Evolutionary conservation across 1,140 invertebrate genomes (phyloP).

Genomic region (honey bee (Apis mellifera)): Amel_HAv3.1 CM009931.2:7642501-7643000

Average conservation of each 20-base stretch:
- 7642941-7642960: background rate
- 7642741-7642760: slow-evolving; percentile 52
- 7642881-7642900: background rate
- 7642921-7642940: slow-evolving; percentile 33
- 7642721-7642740: slow-evolving; percentile 35
- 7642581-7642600: background rate
- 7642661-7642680: slow-evolving; percentile 64
- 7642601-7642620: background rate
- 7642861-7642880: background rate
- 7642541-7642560: too few species aligned
- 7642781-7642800: background rate
- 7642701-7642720: slow-evolving; percentile 68
- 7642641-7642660: slow-evolving; percentile 50
- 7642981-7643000: slow-evolving; percentile 28
- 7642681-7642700: slow-evolving; percentile 65
- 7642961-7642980: background rate
- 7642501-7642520: too few species aligned
- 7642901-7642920: slow-evolving; percentile 1
- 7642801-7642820: background rate
- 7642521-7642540: too few species aligned
- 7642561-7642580: background rate
- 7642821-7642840: background rate
- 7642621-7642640: slow-evolving; percentile 33
- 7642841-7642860: background rate
- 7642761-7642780: background rate